Evolutionary conservation across 2,888 invertebrate species (phyloP).

Genomic region (Zootermopsis nevadensis): DNA sequence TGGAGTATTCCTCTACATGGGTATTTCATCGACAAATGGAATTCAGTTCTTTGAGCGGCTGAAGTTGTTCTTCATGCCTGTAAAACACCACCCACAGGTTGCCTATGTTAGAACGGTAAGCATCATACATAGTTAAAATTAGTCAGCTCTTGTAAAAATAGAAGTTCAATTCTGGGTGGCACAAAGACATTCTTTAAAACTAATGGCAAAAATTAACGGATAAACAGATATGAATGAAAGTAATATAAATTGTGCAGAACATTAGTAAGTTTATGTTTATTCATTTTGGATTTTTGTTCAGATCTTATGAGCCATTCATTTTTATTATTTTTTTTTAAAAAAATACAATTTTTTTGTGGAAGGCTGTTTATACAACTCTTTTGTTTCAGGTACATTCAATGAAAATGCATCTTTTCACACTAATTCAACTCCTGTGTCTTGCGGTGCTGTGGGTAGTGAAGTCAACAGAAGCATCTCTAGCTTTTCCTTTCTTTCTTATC

Average conservation of each 20-base stretch:
- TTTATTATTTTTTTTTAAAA: too few relatives aligned
- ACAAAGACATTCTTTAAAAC: too few relatives aligned
- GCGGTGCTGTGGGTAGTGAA: constrained; percentile 88
- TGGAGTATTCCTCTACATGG: constrained; percentile 98
- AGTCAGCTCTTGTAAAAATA: too few relatives aligned
- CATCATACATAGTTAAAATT: constrained; percentile 42
- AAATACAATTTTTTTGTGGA: too few relatives aligned
- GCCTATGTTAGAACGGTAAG: constrained; percentile 88
- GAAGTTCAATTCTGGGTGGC: too few relatives aligned
- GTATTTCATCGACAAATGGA: constrained; percentile 92
- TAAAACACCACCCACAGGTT: constrained; percentile 93
- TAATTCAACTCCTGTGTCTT: constrained; percentile 84
- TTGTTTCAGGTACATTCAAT: constrained; percentile 78
- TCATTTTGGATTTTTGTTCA: too few relatives aligned
- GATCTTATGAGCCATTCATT: too few relatives aligned
- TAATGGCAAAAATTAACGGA: too few relatives aligned
- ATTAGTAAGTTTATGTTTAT: too few relatives aligned
- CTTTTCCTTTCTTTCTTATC: constrained; percentile 93
- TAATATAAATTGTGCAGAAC: too few relatives aligned
- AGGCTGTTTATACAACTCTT: too few relatives aligned
- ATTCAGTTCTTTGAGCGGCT: constrained; percentile 94
- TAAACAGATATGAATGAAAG: too few relatives aligned
- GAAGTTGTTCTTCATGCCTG: constrained; percentile 91
- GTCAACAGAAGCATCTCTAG: constrained; percentile 87
- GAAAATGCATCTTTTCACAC: constrained; percentile 93